Evolutionary conservation across 2,797 vertebrate species (phyloP).

Genomic region (Columba guinea): DNA sequence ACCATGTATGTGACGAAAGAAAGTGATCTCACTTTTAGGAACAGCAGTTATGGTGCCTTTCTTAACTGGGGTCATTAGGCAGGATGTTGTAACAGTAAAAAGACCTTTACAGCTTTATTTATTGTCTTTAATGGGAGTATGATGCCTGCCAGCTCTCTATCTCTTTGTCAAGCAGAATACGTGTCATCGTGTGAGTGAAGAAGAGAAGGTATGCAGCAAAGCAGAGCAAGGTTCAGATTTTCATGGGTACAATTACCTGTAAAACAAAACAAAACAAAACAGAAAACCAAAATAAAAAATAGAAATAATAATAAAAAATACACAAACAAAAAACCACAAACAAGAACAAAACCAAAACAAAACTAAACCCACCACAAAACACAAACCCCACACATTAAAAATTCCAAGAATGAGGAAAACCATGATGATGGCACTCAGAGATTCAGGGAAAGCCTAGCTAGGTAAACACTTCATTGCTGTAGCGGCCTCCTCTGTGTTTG

Average conservation of each 20-base stretch:
- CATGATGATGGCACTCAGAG: conserved; percentile 7
- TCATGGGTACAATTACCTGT: not conserved
- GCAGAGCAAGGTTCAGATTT: not conserved
- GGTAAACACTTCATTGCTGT: conserved; percentile 23
- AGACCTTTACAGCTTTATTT: not conserved
- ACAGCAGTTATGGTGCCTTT: not conserved
- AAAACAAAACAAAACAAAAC: not conserved
- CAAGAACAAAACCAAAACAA: too few relatives aligned
- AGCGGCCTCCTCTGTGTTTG: conserved; percentile 3
- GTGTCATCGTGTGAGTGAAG: not conserved
- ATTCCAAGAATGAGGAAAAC: conserved; percentile 42
- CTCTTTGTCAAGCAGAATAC: not conserved
- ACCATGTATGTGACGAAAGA: not conserved
- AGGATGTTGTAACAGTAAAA: not conserved
- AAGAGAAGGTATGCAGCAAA: not conserved
- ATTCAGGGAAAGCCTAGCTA: not conserved
- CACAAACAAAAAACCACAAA: too few relatives aligned
- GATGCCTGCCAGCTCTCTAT: not conserved
- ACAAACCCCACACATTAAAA: not conserved
- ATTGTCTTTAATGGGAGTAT: not conserved
- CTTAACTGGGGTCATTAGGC: not conserved
- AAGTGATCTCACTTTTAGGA: not conserved
- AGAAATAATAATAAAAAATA: too few relatives aligned
- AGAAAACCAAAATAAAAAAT: not conserved
- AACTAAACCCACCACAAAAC: too few relatives aligned